phyloP scores from a whole-genome alignment of 2,888 invertebrate species.

The Arctia plantaginis region DNA sequence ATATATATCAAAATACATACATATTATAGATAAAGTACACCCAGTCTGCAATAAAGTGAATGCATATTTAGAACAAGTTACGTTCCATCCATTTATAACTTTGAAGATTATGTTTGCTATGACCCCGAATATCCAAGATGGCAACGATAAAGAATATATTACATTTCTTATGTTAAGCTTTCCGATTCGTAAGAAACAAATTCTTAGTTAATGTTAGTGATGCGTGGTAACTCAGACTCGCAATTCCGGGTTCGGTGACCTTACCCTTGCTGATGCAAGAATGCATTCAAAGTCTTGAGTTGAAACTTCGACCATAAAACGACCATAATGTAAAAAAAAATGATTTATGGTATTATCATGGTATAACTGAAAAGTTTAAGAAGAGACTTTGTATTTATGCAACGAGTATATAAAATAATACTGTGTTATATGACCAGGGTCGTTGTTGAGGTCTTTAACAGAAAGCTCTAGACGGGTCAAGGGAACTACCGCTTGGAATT shows the following conservation, averaged over 20 bases:
- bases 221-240: background rate
- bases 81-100: background rate
- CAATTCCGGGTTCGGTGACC: background rate
- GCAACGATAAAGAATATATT: background rate
- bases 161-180: background rate
- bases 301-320: too few relatives aligned
- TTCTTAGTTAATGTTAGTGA: background rate
- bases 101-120: background rate
- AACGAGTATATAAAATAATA: slow-evolving; percentile 46
- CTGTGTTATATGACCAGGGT: slow-evolving; percentile 46
- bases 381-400: slow-evolving; percentile 32
- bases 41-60: background rate
- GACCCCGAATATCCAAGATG: background rate
- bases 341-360: slow-evolving; percentile 36
- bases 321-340: too few relatives aligned
- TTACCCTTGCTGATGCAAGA: background rate
- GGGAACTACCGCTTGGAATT: slow-evolving; percentile 62
- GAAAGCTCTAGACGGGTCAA: slow-evolving; percentile 64
- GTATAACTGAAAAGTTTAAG: slow-evolving; percentile 18
- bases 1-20: too few relatives aligned
- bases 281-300: background rate
- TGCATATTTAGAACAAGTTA: background rate
- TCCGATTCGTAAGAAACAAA: background rate
- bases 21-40: too few relatives aligned
- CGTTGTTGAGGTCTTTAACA: slow-evolving; percentile 53